Evolutionary conservation across 1,140 invertebrate genomes (phyloP).

Genomic region (Druon quercuslanigerum): DNA sequence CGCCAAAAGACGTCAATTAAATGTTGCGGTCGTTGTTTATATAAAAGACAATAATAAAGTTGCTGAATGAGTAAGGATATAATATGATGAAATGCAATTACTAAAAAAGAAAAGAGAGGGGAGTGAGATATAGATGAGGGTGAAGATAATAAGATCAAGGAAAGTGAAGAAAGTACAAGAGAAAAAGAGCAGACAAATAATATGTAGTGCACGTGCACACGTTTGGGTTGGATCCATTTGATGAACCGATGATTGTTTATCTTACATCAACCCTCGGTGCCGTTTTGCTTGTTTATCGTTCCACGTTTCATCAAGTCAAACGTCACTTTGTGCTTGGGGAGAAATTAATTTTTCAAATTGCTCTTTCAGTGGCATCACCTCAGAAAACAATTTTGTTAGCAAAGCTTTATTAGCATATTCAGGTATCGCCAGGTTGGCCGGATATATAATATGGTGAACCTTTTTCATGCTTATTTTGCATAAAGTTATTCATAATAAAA

Average conservation of each 20-base stretch:
- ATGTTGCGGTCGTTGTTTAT: neutral
- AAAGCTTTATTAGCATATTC: too few species aligned
- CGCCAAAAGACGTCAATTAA: neutral
- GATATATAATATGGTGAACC: too few species aligned
- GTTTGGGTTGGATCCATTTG: neutral
- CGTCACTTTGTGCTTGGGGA: slow-evolving; percentile 2
- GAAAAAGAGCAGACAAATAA: neutral
- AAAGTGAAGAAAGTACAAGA: neutral
- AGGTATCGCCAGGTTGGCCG: too few species aligned
- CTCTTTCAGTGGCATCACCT: slow-evolving; percentile 18
- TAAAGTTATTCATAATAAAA: too few species aligned
- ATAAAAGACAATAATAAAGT: neutral
- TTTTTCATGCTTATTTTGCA: too few species aligned
- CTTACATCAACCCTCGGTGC: slow-evolving; percentile 8
- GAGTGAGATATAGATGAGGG: too few species aligned
- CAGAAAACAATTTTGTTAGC: neutral
- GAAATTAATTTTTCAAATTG: slow-evolving; percentile 23
- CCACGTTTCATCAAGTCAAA: neutral
- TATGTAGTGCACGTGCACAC: slow-evolving; percentile 1
- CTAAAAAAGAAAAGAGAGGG: too few species aligned
- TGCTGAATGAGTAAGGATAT: neutral
- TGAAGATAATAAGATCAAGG: neutral
- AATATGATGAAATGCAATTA: neutral
- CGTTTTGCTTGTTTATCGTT: neutral
- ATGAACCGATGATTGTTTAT: slow-evolving; percentile 25